Percentiles rank a stretch among this genome's conserved stretches.
phyloP scores from a whole-genome alignment of 2,113 vertebrate species.

The Varanus salvator region DNA sequence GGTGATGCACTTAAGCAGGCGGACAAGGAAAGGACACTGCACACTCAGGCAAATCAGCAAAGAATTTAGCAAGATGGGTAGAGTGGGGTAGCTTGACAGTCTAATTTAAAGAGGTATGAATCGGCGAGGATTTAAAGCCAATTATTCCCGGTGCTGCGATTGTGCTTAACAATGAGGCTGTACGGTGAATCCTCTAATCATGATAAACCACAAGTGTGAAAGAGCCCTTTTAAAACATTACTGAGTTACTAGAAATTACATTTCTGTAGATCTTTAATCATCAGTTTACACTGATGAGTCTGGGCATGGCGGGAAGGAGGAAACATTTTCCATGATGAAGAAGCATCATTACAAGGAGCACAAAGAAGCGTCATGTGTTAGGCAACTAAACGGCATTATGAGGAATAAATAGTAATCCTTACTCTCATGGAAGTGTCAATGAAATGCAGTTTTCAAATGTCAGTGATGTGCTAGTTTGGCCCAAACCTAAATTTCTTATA shows the following conservation, averaged over 20 bases:
- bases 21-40: background rate
- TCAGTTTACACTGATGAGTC: conserved; percentile 14
- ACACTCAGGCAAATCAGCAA: background rate
- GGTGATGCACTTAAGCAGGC: background rate
- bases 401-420: background rate
- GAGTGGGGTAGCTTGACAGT: background rate
- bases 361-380: background rate
- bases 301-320: background rate
- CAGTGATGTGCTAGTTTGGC: background rate
- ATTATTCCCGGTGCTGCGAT: background rate
- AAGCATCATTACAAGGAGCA: background rate
- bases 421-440: background rate
- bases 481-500: background rate
- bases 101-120: conserved; percentile 28
- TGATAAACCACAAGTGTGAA: conserved; percentile 15
- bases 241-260: conserved; percentile 14
- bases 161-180: background rate
- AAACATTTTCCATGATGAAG: conserved; percentile 10
- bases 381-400: background rate
- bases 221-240: conserved; percentile 13
- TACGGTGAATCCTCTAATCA: conserved; percentile 1
- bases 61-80: background rate
- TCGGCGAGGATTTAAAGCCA: conserved; percentile 9
- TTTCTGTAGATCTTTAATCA: conserved; percentile 17
- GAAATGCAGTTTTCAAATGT: background rate